Percentiles rank a stretch among this genome's conserved stretches.
Conservation (phyloP, 2,888 invertebrate species). For the Drosophila birchii region DNA sequence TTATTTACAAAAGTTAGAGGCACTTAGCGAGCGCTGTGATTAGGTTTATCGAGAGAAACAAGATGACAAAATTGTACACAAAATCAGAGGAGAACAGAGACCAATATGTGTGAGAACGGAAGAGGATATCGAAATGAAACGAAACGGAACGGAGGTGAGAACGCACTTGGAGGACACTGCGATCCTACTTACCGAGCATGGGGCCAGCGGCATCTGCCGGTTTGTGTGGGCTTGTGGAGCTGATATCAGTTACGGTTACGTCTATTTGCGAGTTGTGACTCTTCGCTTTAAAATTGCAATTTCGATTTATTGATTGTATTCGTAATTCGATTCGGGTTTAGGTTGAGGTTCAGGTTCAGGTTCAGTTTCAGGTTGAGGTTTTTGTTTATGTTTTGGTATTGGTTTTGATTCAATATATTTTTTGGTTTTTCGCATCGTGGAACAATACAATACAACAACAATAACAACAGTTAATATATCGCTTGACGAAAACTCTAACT, state of each 20-base stretch:
- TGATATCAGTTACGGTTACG: slow-evolving; percentile 77
- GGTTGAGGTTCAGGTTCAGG: background rate
- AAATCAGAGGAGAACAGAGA: slow-evolving; percentile 41
- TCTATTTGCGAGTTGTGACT: slow-evolving; percentile 80
- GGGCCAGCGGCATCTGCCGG: slow-evolving; percentile 43
- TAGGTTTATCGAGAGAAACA: slow-evolving; percentile 27
- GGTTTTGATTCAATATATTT: slow-evolving; percentile 43
- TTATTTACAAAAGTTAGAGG: slow-evolving; percentile 69
- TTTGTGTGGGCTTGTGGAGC: slow-evolving; percentile 49
- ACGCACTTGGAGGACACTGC: slow-evolving; percentile 37
- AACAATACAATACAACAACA: slow-evolving; percentile 84
- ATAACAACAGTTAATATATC: slow-evolving; percentile 83
- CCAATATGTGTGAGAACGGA: slow-evolving; percentile 33
- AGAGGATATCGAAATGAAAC: slow-evolving; percentile 34
- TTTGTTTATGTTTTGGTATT: slow-evolving; percentile 19
- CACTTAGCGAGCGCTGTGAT: slow-evolving; percentile 55
- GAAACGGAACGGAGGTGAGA: slow-evolving; percentile 29
- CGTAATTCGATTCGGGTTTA: slow-evolving; percentile 33
- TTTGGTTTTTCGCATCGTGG: slow-evolving; percentile 63
- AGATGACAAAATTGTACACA: slow-evolving; percentile 31
- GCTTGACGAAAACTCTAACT: slow-evolving; percentile 60
- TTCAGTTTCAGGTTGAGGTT: slow-evolving; percentile 7
- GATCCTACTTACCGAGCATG: slow-evolving; percentile 64
- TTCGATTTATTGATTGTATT: slow-evolving; percentile 63
- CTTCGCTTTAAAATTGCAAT: slow-evolving; percentile 78